Conservation (phyloP, 2,113 vertebrate genomes). For the Hassar affinis region DNA sequence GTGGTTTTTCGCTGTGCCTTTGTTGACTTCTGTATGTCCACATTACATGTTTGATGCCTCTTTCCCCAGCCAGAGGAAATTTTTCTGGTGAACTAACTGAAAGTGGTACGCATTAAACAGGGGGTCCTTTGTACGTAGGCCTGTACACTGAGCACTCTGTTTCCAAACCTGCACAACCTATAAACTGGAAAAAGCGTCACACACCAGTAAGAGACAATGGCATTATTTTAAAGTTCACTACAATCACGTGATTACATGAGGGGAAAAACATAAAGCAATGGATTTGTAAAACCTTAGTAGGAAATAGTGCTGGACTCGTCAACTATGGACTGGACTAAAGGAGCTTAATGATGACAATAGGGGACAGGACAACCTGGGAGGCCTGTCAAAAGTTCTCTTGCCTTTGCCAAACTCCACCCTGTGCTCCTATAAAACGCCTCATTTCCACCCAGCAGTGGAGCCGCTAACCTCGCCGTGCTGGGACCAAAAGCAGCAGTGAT, state of each 20-base stretch:
- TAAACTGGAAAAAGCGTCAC: constrained; percentile 26
- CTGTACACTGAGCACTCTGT: constrained; percentile 56
- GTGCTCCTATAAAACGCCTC: constrained; percentile 72
- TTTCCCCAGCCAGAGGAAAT: constrained; percentile 19
- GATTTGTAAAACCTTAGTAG: constrained; percentile 29
- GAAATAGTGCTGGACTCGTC: constrained; percentile 46
- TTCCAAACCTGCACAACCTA: constrained; percentile 50
- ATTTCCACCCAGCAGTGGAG: constrained; percentile 71
- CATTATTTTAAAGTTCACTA: constrained; percentile 11
- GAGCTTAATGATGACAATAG: constrained; percentile 42
- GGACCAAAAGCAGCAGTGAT: constrained; percentile 62
- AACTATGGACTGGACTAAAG: constrained; percentile 23
- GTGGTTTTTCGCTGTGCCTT: constrained; percentile 13
- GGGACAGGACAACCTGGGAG: constrained; percentile 53
- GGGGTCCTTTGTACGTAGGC: constrained; percentile 56
- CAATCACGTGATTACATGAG: constrained; percentile 38
- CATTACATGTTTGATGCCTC: background rate
- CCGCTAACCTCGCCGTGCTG: constrained; percentile 65
- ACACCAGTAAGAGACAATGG: constrained; percentile 11
- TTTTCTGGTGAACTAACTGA: constrained; percentile 28
- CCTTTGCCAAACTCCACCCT: constrained; percentile 67
- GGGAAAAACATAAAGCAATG: constrained; percentile 14
- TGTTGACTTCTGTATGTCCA: constrained; percentile 11
- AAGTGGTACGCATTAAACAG: constrained; percentile 52
- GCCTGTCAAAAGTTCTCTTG: constrained; percentile 61